These are phyloP conservation scores for Craterocephalus amniculus DNA, from an alignment of 2,797 vertebrate genomes.

Conservation along the genomic window DNA sequence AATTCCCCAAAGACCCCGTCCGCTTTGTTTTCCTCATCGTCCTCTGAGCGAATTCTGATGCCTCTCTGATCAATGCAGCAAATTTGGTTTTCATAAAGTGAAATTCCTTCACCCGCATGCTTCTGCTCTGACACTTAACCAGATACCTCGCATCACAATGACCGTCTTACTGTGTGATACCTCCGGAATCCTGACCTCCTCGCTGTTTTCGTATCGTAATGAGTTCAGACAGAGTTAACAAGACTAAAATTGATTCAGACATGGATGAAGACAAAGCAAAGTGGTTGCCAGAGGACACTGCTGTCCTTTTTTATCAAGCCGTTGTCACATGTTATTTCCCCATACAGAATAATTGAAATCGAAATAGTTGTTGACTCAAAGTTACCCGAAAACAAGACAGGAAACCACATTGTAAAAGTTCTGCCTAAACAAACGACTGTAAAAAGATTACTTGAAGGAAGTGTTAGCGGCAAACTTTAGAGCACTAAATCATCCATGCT, in stretches of 20 bases:
- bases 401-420: conserved; percentile 7
- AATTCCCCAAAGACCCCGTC: conserved; percentile 71
- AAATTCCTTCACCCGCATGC: conserved; percentile 30
- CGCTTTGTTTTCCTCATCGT: conserved; percentile 65
- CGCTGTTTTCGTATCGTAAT: conserved; percentile 19
- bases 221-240: conserved; percentile 60
- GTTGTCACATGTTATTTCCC: conserved; percentile 32
- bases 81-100: conserved; percentile 7
- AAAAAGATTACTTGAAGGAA: conserved; percentile 28
- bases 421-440: conserved; percentile 30
- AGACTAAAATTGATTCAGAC: conserved; percentile 41
- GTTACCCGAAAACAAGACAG: conserved; percentile 13
- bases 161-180: conserved; percentile 36
- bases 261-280: conserved; percentile 15
- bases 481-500: conserved; percentile 41
- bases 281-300: conserved; percentile 28
- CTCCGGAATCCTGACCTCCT: conserved; percentile 21
- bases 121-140: conserved; percentile 25
- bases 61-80: conserved; percentile 32
- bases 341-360: conserved; percentile 16
- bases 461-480: conserved; percentile 31
- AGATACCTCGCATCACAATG: conserved; percentile 15
- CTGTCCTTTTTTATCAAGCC: conserved; percentile 23
- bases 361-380: conserved; percentile 27
- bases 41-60: conserved; percentile 36